A percentile compares a stretch with the other conserved stretches of the same genome.
Conservation (phyloP, 2,888 invertebrate genomes). For the Watsonalla cultraria region DNA sequence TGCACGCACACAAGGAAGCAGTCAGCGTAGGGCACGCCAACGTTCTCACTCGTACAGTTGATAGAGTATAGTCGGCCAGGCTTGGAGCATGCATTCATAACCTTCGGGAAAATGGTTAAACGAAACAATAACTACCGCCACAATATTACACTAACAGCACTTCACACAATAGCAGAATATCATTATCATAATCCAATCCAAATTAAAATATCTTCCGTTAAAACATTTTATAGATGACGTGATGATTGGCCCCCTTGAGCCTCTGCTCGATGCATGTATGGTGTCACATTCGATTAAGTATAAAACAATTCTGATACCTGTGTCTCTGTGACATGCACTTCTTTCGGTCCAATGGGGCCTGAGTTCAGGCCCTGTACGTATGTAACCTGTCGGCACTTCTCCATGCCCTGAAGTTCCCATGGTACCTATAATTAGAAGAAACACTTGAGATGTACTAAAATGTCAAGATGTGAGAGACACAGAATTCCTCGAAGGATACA, state of each 20-base stretch:
- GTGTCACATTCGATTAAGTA: not conserved
- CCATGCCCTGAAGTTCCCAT: conserved; percentile 88
- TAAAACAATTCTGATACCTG: conserved; percentile 77
- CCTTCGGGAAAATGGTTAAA: conserved; percentile 53
- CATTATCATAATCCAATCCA: no score
- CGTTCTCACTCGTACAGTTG: conserved; percentile 91
- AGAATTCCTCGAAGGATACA: no score
- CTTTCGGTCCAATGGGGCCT: conserved; percentile 94
- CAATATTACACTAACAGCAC: no score
- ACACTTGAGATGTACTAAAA: not conserved
- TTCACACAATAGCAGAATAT: no score
- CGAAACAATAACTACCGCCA: no score
- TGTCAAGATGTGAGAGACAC: no score
- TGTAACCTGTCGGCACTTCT: conserved; percentile 88
- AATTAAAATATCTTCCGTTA: no score
- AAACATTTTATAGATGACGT: no score
- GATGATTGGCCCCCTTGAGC: no score
- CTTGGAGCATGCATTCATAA: conserved; percentile 90
- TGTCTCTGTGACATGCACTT: conserved; percentile 91
- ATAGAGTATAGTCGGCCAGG: conserved; percentile 93
- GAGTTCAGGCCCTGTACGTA: conserved; percentile 90
- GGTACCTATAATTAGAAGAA: conserved; percentile 66
- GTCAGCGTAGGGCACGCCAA: conserved; percentile 97
- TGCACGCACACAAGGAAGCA: conserved; percentile 90
- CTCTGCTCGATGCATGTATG: no score